Percentiles rank a stretch among this genome's conserved stretches.
phyloP scores from a whole-genome alignment of 1,140 invertebrate species.

The Sycophaga agraensis region DNA sequence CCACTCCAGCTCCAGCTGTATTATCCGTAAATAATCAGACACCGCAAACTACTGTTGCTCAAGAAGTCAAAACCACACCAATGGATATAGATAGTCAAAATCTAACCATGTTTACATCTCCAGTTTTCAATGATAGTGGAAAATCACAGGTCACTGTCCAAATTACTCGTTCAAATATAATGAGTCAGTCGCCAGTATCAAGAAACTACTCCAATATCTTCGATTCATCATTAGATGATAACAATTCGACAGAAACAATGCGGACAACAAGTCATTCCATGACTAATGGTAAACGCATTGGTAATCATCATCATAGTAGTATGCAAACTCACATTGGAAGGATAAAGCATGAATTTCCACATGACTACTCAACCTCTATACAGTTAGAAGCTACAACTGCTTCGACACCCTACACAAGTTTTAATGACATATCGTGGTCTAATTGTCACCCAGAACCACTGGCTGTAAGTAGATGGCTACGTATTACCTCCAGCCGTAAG shows the following conservation, averaged over 20 bases:
- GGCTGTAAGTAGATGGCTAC: conserved; percentile 54
- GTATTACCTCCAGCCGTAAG: conserved; percentile 55
- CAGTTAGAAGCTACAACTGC: conserved; percentile 52
- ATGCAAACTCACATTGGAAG: conserved; percentile 35
- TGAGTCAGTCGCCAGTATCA: conserved; percentile 31
- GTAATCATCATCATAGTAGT: conserved; percentile 37
- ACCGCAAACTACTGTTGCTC: conserved; percentile 25
- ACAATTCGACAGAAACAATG: conserved; percentile 23
- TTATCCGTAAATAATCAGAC: conserved; percentile 31
- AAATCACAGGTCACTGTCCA: conserved; percentile 45
- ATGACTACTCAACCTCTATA: conserved; percentile 44
- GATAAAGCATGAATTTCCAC: conserved; percentile 44
- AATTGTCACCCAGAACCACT: conserved; percentile 54
- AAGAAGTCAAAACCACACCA: conserved; percentile 41
- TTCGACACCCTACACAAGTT: conserved; percentile 47
- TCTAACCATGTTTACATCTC: conserved; percentile 41
- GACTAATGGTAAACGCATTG: conserved; percentile 46
- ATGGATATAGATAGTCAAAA: conserved; percentile 39
- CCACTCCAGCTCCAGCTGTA: conserved; percentile 28
- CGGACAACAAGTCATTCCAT: conserved; percentile 29
- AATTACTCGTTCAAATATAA: conserved; percentile 37
- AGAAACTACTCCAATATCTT: conserved; percentile 39
- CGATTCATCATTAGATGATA: conserved; percentile 44
- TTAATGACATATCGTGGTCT: conserved; percentile 54
- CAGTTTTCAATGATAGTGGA: conserved; percentile 40